Evolutionary conservation across 1,140 invertebrate genomes (phyloP).

Genomic region (Amphibalanus amphitrite): DNA sequence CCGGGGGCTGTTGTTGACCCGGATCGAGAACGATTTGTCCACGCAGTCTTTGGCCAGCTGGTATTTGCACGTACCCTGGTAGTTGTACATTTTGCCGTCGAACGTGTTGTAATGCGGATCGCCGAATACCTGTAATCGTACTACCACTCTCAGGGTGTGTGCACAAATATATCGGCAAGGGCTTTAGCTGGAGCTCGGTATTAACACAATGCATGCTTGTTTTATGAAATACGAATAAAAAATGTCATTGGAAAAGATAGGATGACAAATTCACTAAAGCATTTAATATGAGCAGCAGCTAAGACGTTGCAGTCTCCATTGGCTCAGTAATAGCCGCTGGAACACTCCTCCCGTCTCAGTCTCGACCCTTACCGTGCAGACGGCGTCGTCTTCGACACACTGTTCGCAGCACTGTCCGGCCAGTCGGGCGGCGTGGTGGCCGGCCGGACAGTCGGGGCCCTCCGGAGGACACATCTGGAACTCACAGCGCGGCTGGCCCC

Average conservation of each 20-base stretch:
- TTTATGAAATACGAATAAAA: too few species aligned
- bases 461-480: not conserved
- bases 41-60: conserved; percentile 55
- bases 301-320: too few species aligned
- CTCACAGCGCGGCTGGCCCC: not conserved
- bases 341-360: too few species aligned
- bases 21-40: conserved; percentile 47
- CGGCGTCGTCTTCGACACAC: conserved; percentile 3
- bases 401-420: not conserved
- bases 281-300: too few species aligned
- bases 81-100: conserved; percentile 77
- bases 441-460: not conserved
- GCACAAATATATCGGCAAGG: too few species aligned
- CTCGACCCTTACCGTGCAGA: conserved; percentile 4
- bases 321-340: too few species aligned
- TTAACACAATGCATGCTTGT: too few species aligned
- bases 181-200: too few species aligned
- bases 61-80: conserved; percentile 77
- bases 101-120: conserved; percentile 87
- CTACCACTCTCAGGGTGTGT: too few species aligned
- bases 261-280: too few species aligned
- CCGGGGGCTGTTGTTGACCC: conserved; percentile 70
- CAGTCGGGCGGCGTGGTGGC: not conserved
- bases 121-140: conserved; percentile 40
- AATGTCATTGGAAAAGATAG: too few species aligned